Evolutionary conservation across 1,140 invertebrate genomes (phyloP).

Genomic region (Heliconius hermathena): DNA sequence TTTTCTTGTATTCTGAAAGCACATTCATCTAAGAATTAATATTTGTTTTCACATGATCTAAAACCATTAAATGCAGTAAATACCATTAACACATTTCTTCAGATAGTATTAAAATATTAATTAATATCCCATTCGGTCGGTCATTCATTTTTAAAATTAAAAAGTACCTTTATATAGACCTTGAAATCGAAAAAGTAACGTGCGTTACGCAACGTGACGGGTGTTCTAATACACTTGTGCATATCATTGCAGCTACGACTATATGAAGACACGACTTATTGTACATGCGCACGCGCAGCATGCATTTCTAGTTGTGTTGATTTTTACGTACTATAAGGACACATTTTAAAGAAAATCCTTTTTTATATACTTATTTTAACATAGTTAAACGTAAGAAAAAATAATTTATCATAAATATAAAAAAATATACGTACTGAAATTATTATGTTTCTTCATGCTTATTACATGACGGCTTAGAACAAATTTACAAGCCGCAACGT

Average conservation of each 20-base stretch:
- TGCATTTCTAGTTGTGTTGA: not conserved
- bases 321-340: not conserved
- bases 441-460: not conserved
- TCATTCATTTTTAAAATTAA: not conserved
- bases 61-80: no score
- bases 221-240: not conserved
- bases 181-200: conserved; percentile 14
- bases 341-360: not conserved
- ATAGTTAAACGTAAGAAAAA: no score
- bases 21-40: no score
- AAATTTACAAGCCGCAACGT: not conserved
- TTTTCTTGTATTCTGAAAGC: no score
- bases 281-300: conserved; percentile 12
- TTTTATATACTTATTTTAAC: no score
- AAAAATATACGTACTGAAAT: not conserved
- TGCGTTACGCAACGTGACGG: conserved; percentile 25
- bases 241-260: not conserved
- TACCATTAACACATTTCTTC: no score
- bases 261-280: not conserved
- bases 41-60: no score
- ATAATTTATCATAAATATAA: no score
- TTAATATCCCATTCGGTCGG: no score
- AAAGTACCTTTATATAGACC: not conserved
- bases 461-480: not conserved
- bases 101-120: no score